Evolutionary conservation across 2,797 vertebrate species (phyloP).

Genomic region (Argentina silus): DNA sequence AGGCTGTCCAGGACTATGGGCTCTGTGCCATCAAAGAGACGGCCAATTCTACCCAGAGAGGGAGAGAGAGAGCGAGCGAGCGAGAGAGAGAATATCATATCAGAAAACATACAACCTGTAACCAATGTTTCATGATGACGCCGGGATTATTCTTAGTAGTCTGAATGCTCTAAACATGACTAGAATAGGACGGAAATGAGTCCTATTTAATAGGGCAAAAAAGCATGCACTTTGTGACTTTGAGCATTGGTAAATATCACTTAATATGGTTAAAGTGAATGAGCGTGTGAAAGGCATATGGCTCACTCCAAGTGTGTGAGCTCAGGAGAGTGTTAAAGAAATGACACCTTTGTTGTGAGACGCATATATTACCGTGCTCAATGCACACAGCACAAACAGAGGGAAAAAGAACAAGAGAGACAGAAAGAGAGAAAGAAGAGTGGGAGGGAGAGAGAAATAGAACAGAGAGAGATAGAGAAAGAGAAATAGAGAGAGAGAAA

Average conservation of each 20-base stretch:
- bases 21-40: conserved; percentile 97
- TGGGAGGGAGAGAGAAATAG: background rate
- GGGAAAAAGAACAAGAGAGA: background rate
- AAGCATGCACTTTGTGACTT: background rate
- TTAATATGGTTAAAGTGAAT: background rate
- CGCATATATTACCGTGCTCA: conserved; percentile 17
- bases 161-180: no score
- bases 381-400: conserved; percentile 1
- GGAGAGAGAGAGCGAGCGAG: background rate
- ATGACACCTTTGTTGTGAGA: conserved; percentile 43
- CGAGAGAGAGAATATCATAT: background rate
- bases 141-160: background rate
- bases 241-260: conserved; percentile 4
- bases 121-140: background rate
- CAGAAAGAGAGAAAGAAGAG: conserved; percentile 10
- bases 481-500: conserved; percentile 7
- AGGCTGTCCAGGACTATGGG: conserved; percentile 98
- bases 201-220: no score
- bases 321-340: conserved; percentile 34
- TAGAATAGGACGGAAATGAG: no score
- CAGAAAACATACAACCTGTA: background rate
- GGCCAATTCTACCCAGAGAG: conserved; percentile 85
- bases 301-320: conserved; percentile 34
- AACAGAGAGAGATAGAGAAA: conserved; percentile 17
- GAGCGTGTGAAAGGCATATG: conserved; percentile 29